Evolutionary conservation across 1,140 invertebrate species (phyloP).

Genomic region (Calliphora vicina): DNA sequence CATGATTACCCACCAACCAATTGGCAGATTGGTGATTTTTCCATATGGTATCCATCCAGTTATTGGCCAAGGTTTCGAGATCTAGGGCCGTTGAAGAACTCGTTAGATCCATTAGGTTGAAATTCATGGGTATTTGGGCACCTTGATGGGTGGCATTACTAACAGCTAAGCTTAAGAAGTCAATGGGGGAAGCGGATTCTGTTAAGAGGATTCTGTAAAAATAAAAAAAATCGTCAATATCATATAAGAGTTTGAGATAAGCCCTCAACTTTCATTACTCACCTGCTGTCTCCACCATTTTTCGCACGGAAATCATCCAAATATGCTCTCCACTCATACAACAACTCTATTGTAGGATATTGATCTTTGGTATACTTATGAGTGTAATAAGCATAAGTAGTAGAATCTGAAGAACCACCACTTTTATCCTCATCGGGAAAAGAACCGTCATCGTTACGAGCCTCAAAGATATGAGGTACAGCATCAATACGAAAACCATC

Average conservation of each 20-base stretch:
- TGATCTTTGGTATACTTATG: slow-evolving; percentile 73
- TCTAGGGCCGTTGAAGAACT: slow-evolving; percentile 61
- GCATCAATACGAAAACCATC: slow-evolving; percentile 77
- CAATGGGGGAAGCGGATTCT: slow-evolving; percentile 68
- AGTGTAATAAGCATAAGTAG: slow-evolving; percentile 67
- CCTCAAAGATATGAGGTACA: slow-evolving; percentile 69
- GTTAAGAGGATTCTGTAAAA: slow-evolving; percentile 66
- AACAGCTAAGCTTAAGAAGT: slow-evolving; percentile 67
- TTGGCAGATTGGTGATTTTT: slow-evolving; percentile 61
- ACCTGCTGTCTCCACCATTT: slow-evolving; percentile 63
- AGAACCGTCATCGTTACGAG: slow-evolving; percentile 63
- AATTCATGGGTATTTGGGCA: slow-evolving; percentile 74
- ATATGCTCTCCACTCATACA: slow-evolving; percentile 69
- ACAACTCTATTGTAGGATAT: slow-evolving; percentile 69
- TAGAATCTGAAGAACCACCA: slow-evolving; percentile 48
- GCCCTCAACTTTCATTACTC: too few relatives aligned
- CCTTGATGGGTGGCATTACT: slow-evolving; percentile 66
- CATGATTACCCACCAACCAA: slow-evolving; percentile 71
- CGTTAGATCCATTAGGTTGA: slow-evolving; percentile 64
- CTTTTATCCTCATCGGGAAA: slow-evolving; percentile 69
- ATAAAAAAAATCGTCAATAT: too few relatives aligned
- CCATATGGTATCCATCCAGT: slow-evolving; percentile 66
- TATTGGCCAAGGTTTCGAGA: slow-evolving; percentile 63
- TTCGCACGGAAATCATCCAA: slow-evolving; percentile 67
- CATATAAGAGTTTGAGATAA: too few relatives aligned